Percentiles rank a stretch among this genome's conserved stretches.
These are phyloP conservation scores for Patagioenas fasciata DNA, from an alignment of 2,113 vertebrate genomes.

Conservation along the genomic window DNA sequence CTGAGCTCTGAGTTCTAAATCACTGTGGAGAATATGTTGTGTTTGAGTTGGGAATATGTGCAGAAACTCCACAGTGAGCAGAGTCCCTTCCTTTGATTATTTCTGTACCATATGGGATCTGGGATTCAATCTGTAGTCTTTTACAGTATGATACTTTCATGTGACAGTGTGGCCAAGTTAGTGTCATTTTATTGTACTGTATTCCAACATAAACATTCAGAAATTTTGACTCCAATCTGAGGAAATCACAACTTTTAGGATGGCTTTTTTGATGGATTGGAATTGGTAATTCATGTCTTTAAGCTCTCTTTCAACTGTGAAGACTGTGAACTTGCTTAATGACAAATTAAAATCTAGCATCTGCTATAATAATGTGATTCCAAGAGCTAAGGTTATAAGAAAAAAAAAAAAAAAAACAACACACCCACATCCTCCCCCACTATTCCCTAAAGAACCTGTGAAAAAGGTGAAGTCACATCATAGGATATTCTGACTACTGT, in stretches of 20 bases:
- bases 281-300: not conserved
- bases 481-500: not conserved
- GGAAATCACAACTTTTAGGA: not conserved
- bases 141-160: not conserved
- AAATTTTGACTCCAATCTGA: not conserved
- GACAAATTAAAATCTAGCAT: not conserved
- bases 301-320: not conserved
- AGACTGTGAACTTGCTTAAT: not conserved
- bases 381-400: not conserved
- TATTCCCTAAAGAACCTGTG: not conserved
- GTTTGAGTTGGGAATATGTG: not conserved
- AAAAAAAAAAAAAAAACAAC: not conserved
- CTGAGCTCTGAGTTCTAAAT: not conserved
- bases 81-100: not conserved
- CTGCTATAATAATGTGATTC: not conserved
- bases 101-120: not conserved
- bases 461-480: not conserved
- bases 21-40: not conserved
- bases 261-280: not conserved
- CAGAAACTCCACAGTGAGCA: not conserved
- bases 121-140: not conserved
- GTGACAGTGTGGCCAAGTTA: not conserved
- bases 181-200: not conserved
- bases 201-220: not conserved
- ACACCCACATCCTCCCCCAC: accelerated